Percentiles rank a stretch among this genome's conserved stretches.
Evolutionary conservation across 2,797 vertebrate genomes (phyloP).

Genomic region (Enteromius anoplus): DNA sequence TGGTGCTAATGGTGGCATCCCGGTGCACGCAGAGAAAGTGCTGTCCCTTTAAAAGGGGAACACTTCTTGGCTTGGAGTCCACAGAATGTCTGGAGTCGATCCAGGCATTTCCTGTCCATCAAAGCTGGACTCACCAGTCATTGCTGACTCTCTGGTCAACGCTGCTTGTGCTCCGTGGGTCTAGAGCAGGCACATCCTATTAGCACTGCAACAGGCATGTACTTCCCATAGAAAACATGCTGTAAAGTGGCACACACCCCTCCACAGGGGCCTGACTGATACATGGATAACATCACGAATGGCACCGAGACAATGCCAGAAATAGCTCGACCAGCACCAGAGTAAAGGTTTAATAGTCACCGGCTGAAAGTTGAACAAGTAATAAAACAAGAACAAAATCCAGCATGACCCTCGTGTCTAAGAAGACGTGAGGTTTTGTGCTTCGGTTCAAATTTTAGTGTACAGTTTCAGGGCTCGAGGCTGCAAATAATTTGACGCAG

Average conservation of each 20-base stretch:
- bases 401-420: conserved; percentile 12
- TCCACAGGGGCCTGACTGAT: conserved; percentile 57
- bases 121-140: conserved; percentile 49
- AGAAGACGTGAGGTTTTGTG: conserved; percentile 8
- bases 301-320: conserved; percentile 40
- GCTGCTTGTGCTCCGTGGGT: conserved; percentile 45
- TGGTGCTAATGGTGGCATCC: conserved; percentile 7
- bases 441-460: background rate
- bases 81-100: conserved; percentile 53
- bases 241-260: conserved; percentile 48
- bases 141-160: conserved; percentile 49
- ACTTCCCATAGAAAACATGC: conserved; percentile 63
- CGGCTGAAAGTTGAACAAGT: conserved; percentile 53
- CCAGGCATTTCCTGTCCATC: conserved; percentile 63
- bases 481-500: background rate
- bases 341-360: conserved; percentile 46
- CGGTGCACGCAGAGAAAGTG: background rate
- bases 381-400: conserved; percentile 38
- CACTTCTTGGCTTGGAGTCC: conserved; percentile 40
- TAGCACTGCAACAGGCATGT: conserved; percentile 59
- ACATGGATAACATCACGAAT: conserved; percentile 46
- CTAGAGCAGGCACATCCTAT: conserved; percentile 59
- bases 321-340: conserved; percentile 35
- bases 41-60: conserved; percentile 51
- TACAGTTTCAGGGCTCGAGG: background rate